phyloP scores from a whole-genome alignment of 2,888 invertebrate genomes.

The Drymonia ruficornis region DNA sequence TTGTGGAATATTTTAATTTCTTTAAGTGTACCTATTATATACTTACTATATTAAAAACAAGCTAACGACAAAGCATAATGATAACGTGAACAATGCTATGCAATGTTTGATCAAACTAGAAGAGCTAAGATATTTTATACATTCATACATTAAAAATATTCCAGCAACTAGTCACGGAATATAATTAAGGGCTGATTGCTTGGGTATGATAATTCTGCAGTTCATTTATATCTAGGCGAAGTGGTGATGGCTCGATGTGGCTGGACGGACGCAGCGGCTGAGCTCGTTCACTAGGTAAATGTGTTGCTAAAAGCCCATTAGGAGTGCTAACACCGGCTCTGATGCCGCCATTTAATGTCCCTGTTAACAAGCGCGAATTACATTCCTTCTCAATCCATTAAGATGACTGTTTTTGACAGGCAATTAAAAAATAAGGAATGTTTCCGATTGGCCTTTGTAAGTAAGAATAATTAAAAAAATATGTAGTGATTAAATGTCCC shows the following conservation, averaged over 20 bases:
- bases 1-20: not conserved
- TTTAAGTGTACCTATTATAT: too few relatives aligned
- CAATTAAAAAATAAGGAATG: not conserved
- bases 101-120: too few relatives aligned
- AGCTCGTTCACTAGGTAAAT: constrained; percentile 45
- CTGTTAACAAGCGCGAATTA: constrained; percentile 49
- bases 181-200: not conserved
- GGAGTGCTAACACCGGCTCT: constrained; percentile 40
- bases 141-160: too few relatives aligned
- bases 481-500: too few relatives aligned
- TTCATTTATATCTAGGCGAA: constrained; percentile 22
- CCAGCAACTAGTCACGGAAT: not conserved
- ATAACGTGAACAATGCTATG: too few relatives aligned
- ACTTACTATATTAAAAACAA: too few relatives aligned
- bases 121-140: too few relatives aligned
- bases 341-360: constrained; percentile 50
- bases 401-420: constrained; percentile 21
- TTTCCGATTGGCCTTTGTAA: not conserved
- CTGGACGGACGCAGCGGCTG: constrained; percentile 21
- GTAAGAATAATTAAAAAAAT: too few relatives aligned
- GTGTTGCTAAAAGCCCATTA: constrained; percentile 49
- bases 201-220: not conserved
- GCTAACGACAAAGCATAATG: too few relatives aligned
- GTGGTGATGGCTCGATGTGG: constrained; percentile 27
- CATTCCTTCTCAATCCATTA: constrained; percentile 32